Evolutionary conservation across 2,888 invertebrate species (phyloP).

Genomic region (Drosophila lacicola): DNA sequence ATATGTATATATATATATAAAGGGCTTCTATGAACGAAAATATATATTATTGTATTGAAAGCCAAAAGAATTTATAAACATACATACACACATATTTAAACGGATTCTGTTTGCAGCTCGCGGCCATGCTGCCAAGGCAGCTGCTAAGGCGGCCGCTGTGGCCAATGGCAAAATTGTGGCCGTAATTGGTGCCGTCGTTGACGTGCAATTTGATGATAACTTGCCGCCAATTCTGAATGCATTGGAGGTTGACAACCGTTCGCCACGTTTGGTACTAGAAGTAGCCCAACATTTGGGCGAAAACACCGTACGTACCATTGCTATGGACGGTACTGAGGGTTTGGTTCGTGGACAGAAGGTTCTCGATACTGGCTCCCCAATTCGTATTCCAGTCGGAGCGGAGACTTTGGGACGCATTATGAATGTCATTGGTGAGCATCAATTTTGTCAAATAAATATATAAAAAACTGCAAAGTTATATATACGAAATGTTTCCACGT

Average conservation of each 20-base stretch:
- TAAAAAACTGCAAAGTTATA: not conserved
- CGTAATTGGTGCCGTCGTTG: constrained; percentile 98
- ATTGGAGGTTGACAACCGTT: constrained; percentile 94
- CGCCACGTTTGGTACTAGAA: constrained; percentile 91
- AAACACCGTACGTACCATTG: constrained; percentile 95
- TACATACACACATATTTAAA: no score
- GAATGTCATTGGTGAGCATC: constrained; percentile 91
- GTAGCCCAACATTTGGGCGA: constrained; percentile 95
- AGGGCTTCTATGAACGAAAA: not conserved
- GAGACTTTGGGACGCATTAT: constrained; percentile 97
- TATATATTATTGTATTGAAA: not conserved
- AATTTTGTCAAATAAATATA: not conserved
- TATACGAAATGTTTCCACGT: not conserved
- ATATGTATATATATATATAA: not conserved
- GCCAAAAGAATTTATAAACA: no score
- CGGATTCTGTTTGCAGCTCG: constrained; percentile 56
- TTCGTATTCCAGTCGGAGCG: constrained; percentile 95
- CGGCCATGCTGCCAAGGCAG: constrained; percentile 80
- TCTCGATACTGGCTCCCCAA: constrained; percentile 92
- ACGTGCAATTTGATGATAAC: constrained; percentile 96
- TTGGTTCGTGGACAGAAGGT: constrained; percentile 93
- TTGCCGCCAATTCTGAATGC: constrained; percentile 97
- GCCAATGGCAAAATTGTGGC: constrained; percentile 88
- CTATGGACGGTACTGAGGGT: constrained; percentile 97
- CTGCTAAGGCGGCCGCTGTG: constrained; percentile 71